Conservation (phyloP, 2,113 vertebrate species). For the Meriones unguiculatus region DNA sequence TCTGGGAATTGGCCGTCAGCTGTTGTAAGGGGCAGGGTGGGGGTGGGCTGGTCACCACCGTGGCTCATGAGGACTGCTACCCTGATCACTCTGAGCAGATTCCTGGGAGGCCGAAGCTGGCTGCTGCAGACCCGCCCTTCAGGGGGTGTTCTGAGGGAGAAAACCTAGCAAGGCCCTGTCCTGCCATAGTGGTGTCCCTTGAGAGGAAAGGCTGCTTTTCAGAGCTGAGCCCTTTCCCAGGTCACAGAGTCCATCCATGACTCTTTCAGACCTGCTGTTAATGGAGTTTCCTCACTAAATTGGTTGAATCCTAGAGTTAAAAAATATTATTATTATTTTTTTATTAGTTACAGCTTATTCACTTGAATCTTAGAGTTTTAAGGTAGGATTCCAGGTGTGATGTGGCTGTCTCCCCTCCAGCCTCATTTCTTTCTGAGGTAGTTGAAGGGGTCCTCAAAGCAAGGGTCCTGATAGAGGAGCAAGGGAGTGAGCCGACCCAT, state of each 20-base stretch:
- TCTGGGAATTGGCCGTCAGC: conserved; percentile 63
- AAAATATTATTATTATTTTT: too few relatives aligned
- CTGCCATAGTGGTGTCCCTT: background rate
- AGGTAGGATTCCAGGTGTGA: background rate
- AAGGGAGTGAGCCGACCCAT: background rate
- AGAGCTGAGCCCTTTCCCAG: background rate
- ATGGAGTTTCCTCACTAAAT: background rate
- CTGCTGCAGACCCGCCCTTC: background rate
- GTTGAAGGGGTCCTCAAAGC: background rate
- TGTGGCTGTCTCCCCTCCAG: background rate
- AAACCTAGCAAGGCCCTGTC: background rate
- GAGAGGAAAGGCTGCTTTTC: background rate
- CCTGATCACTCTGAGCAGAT: background rate
- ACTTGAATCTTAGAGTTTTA: background rate
- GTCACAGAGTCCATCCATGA: background rate
- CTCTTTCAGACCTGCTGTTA: background rate
- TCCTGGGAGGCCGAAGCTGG: background rate
- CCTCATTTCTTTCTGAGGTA: background rate
- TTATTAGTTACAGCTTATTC: too few relatives aligned
- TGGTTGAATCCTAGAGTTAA: background rate
- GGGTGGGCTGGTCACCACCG: background rate
- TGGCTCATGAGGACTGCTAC: background rate
- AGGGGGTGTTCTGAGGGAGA: background rate
- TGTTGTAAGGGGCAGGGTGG: background rate
- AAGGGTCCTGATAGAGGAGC: background rate